Base-by-base conservation (phyloP, 2,797 vertebrate species). In the Eupleurogrammus muticus region DNA sequence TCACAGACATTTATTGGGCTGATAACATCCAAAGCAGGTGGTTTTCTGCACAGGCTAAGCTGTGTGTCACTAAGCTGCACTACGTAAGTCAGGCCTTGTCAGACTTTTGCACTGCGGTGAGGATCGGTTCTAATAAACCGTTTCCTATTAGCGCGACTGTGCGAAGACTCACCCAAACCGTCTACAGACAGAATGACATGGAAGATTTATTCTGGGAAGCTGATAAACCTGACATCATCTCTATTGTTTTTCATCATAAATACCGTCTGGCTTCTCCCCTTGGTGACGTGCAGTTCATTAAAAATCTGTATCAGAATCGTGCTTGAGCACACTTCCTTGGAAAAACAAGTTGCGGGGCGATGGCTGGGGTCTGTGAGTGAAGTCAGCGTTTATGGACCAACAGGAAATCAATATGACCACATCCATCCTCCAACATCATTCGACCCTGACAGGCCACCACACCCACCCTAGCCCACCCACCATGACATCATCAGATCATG, bases 91-190 rank as follows among this genome's bases (percentile, higher is more conserved):
- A 52, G 42, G n/a, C 70, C 28, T 40, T 28, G 74, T 75, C 60
- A 38, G 49, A 77, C 59, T 78, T 79, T 80, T 69, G 53, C 87
- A 88, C 68, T 0, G 0, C 14, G 48, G 69, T 73, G 82, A 72
- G 77, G 88, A 19, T 32, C 62, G 88, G 72, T 84, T 20, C 35
- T 59, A 89, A 73, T 84, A 74, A 80, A 73, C 5, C 47, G 49
- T 32, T 70, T 79, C 55, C 72, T 56, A 82, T 88, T 87, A 89
- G 82, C 14, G 21, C 1, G 35, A 61, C 24, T 7, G 55, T 79
- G 87, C 70, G 70, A 88, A 80, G 70, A 75, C 55, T 80, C 79
- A 47, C 81, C 82, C 64, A 20, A 36, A 23, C 14, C 1, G 4
- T 63, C 72, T n/a, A 66, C 23, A 66, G 20, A 67, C 44, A 59